Evolutionary conservation across 2,888 invertebrate species (phyloP), one percentile per base, ranked within the genome.

Genomic region (Danaus chrysippus): DNA sequence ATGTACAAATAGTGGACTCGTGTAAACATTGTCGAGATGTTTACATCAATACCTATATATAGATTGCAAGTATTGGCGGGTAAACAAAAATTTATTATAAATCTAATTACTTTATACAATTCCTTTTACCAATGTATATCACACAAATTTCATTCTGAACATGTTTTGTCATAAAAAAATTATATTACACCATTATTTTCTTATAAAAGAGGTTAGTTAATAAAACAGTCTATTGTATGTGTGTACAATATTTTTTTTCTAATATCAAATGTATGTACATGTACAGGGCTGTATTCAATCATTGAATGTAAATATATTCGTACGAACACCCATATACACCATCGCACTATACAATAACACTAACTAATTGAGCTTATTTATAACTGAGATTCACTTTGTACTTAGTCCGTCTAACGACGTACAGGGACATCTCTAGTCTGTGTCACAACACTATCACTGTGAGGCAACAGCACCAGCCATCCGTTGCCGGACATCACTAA

Each of bases 401-500:
- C 60, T 62, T 59, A 59, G 63, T 66, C 63, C 58, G 65, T 65
- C 60, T 55, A 34, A 15, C 54, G 46, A 41, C 58, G 56, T 53
- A 64, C 64, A 64, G 53, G 34, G 10, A 15, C 15, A 43, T 64
- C 53, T 41, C 41, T 62, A 49, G 10, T 19, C 17, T 11, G 41
- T 41, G 41, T 9, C 11, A 34, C 49, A 49, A 19, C n/a, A 44
- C 10, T 61, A 57, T 86, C 83, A 91, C 79, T 90, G 90, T 58
- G 90, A 83, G 55, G 90, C 90, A 55, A 90, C 89, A 0, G 91
- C 91, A 3, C 89, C 89, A 1, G 90, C 91, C 73, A 91, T 82
- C 68, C 91, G 75, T 65, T 91, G 90, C 71, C 90, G 82, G 1
- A 91, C 89, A 68, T 86, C 90, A 15, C 78, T 77, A 6, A 91